Conservation (phyloP, 1,140 invertebrate genomes). For the Ceratina australensis region DNA sequence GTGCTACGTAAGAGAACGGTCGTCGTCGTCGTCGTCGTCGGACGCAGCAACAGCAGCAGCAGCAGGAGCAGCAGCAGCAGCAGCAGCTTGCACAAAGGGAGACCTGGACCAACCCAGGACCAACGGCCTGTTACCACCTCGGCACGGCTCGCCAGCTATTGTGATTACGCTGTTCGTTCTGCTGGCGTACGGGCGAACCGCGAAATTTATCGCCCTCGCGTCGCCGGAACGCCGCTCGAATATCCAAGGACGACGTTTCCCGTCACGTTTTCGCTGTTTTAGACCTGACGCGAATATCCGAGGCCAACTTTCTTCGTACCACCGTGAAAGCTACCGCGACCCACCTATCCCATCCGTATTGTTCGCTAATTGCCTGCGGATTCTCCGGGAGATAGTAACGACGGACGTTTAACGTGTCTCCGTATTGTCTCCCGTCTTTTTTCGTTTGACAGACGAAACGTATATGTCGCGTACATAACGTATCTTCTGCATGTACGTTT, state of each 20-base stretch:
- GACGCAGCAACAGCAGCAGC: neutral
- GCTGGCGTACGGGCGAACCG: constrained; percentile 21
- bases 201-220: constrained; percentile 44
- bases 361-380: constrained; percentile 46
- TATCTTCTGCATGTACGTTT: no score
- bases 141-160: constrained; percentile 23
- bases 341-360: constrained; percentile 33
- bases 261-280: constrained; percentile 36
- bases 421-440: constrained; percentile 29
- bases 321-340: constrained; percentile 19
- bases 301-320: constrained; percentile 24
- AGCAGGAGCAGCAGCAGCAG: neutral
- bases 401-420: constrained; percentile 6
- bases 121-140: constrained; percentile 25
- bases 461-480: no score
- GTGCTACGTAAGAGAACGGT: constrained; percentile 27
- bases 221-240: constrained; percentile 36
- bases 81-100: constrained; percentile 32
- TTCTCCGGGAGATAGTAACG: constrained; percentile 5
- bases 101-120: neutral
- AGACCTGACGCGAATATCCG: constrained; percentile 40
- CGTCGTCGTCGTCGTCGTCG: constrained; percentile 3
- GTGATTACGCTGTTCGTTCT: constrained; percentile 23
- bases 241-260: constrained; percentile 36
- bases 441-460: constrained; percentile 2